These are phyloP conservation scores for Tenrec ecaudatus DNA, from an alignment of 2,113 vertebrate genomes.

Conservation along the genomic window DNA sequence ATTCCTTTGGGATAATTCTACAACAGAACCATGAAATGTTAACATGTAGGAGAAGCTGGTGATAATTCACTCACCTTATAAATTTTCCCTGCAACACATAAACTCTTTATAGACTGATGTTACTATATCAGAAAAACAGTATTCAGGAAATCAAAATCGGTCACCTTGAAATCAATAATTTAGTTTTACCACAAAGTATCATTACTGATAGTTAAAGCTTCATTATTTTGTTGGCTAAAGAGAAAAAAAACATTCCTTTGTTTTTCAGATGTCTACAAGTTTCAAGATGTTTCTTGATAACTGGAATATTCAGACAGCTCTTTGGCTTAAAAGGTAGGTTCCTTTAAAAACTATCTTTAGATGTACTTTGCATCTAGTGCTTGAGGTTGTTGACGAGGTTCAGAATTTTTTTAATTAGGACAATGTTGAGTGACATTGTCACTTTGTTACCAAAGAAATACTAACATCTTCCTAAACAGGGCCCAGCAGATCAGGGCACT, in stretches of 20 bases:
- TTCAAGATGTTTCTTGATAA: constrained; percentile 99
- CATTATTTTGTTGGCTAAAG: not conserved
- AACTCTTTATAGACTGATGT: rapidly evolving
- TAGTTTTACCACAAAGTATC: not conserved
- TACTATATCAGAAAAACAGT: not conserved
- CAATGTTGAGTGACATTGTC: not conserved
- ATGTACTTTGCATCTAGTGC: not conserved
- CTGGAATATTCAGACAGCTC: constrained; percentile 99
- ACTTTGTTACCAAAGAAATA: not conserved
- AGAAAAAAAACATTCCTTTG: constrained; percentile 53
- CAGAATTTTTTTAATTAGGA: not conserved
- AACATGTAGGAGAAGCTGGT: not conserved
- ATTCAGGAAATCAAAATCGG: not conserved
- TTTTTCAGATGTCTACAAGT: constrained; percentile 95
- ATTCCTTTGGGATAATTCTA: not conserved
- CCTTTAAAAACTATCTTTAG: not conserved
- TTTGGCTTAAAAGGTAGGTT: constrained; percentile 98
- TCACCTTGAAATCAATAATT: too few species aligned
- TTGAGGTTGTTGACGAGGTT: not conserved
- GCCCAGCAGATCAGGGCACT: not conserved
- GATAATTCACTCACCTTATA: rapidly evolving
- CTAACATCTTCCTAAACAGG: too few species aligned
- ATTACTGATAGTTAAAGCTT: not conserved
- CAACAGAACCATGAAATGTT: too few species aligned
- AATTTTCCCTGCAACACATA: rapidly evolving